phyloP scores from a whole-genome alignment of 2,113 vertebrate species.

The Pyrgilauda ruficollis region DNA sequence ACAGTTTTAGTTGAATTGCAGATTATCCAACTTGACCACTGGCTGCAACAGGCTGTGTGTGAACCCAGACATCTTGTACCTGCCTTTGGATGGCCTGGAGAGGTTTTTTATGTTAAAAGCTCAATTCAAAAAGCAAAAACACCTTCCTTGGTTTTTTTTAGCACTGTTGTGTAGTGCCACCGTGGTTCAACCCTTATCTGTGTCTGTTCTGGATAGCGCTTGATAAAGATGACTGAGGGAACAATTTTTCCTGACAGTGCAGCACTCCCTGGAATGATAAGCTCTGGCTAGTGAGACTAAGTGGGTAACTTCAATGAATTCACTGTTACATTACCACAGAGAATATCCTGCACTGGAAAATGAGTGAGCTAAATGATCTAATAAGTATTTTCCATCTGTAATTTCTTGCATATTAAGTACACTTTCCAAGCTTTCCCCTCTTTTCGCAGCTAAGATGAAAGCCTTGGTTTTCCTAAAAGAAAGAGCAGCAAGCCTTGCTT shows the following conservation, averaged over 20 bases:
- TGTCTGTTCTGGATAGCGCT: not conserved
- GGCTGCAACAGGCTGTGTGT: not conserved
- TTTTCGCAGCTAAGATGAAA: not conserved
- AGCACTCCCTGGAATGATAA: not conserved
- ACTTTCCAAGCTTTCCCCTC: not conserved
- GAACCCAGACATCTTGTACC: not conserved
- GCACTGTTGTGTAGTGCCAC: not conserved
- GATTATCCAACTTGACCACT: not conserved
- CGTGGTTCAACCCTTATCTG: not conserved
- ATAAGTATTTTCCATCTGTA: slow-evolving; percentile 4
- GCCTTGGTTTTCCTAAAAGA: not conserved
- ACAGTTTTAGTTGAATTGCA: not conserved
- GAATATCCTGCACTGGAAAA: not conserved
- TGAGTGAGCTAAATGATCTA: not conserved
- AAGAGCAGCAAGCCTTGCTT: not conserved
- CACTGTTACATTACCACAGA: not conserved
- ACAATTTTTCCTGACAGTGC: not conserved
- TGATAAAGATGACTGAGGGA: slow-evolving; percentile 9
- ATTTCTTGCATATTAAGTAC: not conserved
- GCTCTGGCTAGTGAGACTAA: not conserved
- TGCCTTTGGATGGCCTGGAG: not conserved
- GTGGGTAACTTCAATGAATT: not conserved
- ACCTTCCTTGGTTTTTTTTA: not conserved
- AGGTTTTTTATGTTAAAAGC: not conserved
- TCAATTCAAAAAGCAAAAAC: not conserved